A percentile compares a stretch with the other conserved stretches of the same genome.
These are phyloP conservation scores for Eucidaris tribuloides DNA, from an alignment of 35 echinoderm and acorn worm genomes.

Conservation along the genomic window DNA sequence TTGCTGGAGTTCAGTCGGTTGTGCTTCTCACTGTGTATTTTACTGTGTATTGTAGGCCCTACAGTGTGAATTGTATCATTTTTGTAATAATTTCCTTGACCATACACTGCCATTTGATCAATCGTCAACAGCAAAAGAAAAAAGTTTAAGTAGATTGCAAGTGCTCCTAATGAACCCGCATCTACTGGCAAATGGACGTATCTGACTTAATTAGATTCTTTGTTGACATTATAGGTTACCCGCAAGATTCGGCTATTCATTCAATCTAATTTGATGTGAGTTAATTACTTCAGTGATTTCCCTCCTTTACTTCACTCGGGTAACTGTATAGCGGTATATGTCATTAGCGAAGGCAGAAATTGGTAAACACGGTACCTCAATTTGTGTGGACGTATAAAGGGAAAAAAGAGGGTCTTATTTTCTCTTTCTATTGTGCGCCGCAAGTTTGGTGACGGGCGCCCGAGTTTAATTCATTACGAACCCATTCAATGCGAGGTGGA, in stretches of 20 bases:
- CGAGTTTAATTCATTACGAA: conserved; percentile 28
- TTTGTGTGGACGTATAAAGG: conserved; percentile 9
- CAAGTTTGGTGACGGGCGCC: conserved; percentile 20
- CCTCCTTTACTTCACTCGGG: conserved; percentile 7
- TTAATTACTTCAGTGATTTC: conserved; percentile 31
- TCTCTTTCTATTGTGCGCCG: conserved; percentile 20
- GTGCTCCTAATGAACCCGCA: conserved; percentile 20
- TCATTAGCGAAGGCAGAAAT: conserved; percentile 19
- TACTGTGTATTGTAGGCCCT: too few species aligned
- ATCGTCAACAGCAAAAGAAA: too few species aligned
- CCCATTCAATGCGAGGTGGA: conserved; percentile 23
- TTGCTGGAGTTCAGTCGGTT: too few species aligned
- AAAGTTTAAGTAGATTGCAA: background rate
- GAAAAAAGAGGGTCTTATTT: conserved; percentile 13
- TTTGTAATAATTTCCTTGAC: too few species aligned
- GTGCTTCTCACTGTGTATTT: too few species aligned
- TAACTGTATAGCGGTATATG: conserved; percentile 26
- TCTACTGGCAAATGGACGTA: conserved; percentile 5
- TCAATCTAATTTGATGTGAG: conserved; percentile 26
- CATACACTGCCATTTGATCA: too few species aligned
- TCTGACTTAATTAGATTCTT: conserved; percentile 26
- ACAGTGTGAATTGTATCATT: too few species aligned
- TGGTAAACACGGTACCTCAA: conserved; percentile 23
- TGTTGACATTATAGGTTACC: conserved; percentile 20
- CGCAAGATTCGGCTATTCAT: conserved; percentile 19